Percentiles rank a stretch among this genome's conserved stretches.
Conservation (phyloP, 2,113 vertebrate species). For the Climacteris rufus region DNA sequence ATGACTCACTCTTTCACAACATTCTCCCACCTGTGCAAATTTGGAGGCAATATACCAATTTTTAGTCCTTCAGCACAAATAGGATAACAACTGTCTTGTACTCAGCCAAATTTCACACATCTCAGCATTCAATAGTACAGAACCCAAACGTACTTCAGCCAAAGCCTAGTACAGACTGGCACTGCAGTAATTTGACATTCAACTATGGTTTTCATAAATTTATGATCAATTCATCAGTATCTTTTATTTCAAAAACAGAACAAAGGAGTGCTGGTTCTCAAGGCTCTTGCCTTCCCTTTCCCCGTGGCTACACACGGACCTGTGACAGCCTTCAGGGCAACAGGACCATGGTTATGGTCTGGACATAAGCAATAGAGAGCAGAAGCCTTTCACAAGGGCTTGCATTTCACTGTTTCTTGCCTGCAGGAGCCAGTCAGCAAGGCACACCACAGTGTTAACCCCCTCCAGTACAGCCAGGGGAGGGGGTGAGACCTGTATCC, state of each 20-base stretch:
- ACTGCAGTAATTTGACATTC: background rate
- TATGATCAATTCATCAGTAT: background rate
- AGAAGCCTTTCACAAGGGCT: background rate
- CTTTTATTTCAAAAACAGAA: background rate
- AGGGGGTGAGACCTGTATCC: background rate
- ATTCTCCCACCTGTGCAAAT: conserved; percentile 34
- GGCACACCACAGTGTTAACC: background rate
- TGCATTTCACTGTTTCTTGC: background rate
- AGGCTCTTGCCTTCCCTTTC: background rate
- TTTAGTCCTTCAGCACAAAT: background rate
- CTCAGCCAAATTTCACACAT: background rate
- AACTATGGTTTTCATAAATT: background rate
- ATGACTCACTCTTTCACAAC: background rate
- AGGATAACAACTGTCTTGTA: background rate
- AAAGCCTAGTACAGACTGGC: background rate
- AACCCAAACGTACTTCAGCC: background rate
- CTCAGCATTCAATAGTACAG: background rate
- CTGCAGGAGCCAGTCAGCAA: background rate
- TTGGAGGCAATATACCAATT: background rate
- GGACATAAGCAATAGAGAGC: fast-evolving
- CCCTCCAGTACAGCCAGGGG: background rate
- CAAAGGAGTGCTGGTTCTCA: background rate
- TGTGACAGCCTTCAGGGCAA: background rate
- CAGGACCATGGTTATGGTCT: background rate
- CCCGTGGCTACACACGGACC: background rate